These are phyloP conservation scores for Coluber constrictor DNA, from an alignment of 2,797 vertebrate species.

Conservation along the genomic window DNA sequence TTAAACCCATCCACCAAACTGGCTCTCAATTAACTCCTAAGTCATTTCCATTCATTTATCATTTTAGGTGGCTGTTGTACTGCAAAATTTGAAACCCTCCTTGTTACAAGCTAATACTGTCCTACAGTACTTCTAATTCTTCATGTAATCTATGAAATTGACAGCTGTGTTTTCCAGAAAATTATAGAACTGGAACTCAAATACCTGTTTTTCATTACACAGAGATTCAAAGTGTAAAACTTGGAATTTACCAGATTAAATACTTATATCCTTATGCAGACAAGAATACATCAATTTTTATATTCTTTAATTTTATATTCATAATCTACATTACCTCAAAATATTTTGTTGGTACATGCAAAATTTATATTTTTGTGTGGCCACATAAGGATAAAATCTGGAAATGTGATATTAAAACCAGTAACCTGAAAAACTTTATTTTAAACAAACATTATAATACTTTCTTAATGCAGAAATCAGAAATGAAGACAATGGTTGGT, in stretches of 20 bases:
- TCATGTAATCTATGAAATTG: neutral
- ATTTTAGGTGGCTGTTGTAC: neutral
- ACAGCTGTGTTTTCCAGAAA: neutral
- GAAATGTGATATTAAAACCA: neutral
- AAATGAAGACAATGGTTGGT: neutral
- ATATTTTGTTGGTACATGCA: neutral
- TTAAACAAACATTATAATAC: neutral
- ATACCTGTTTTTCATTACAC: neutral
- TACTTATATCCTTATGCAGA: neutral
- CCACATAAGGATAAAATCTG: neutral
- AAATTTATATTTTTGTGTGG: neutral
- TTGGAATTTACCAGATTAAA: neutral
- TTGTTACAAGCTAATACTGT: neutral
- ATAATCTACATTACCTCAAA: neutral
- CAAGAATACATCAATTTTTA: neutral
- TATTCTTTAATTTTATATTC: neutral
- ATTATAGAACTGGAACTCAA: neutral
- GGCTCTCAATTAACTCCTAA: neutral
- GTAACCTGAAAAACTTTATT: neutral
- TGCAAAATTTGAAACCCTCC: neutral
- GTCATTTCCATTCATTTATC: neutral
- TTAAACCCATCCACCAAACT: neutral
- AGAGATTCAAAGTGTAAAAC: neutral
- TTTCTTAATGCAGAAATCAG: neutral
- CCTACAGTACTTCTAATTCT: neutral